phyloP scores from a whole-genome alignment of 2,113 vertebrate genomes.

The Petromus typicus region DNA sequence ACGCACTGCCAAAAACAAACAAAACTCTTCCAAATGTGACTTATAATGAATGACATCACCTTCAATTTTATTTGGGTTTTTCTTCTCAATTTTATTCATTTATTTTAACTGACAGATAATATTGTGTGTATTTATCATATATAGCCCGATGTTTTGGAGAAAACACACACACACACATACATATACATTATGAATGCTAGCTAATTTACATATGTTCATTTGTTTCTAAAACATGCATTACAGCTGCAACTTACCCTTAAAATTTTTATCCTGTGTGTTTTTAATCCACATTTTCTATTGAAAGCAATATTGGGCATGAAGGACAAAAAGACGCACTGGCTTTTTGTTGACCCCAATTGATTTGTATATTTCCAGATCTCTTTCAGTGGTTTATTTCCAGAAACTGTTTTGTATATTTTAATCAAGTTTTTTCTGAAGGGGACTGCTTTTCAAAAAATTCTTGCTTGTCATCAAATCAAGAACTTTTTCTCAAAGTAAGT shows the following conservation, averaged over 20 bases:
- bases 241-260: neutral
- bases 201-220: neutral
- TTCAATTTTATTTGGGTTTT: constrained; percentile 45
- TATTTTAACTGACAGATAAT: neutral
- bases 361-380: neutral
- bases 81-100: neutral
- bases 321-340: constrained; percentile 25
- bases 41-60: neutral
- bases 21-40: constrained; percentile 39
- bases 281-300: constrained; percentile 52
- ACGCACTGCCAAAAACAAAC: constrained; percentile 39
- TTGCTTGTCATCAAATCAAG: constrained; percentile 46
- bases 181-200: neutral
- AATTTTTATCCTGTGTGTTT: constrained; percentile 30
- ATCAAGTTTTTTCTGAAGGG: constrained; percentile 11
- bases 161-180: neutral
- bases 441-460: constrained; percentile 39
- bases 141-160: neutral
- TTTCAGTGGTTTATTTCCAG: neutral
- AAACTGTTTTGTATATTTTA: constrained; percentile 10
- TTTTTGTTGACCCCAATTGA: neutral
- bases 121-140: neutral
- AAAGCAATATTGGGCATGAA: neutral
- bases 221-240: neutral
- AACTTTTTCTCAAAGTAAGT: constrained; percentile 23